Base-by-base conservation (phyloP, 64 coral and sea anemone species). In the Pachyseris speciosa region DNA sequence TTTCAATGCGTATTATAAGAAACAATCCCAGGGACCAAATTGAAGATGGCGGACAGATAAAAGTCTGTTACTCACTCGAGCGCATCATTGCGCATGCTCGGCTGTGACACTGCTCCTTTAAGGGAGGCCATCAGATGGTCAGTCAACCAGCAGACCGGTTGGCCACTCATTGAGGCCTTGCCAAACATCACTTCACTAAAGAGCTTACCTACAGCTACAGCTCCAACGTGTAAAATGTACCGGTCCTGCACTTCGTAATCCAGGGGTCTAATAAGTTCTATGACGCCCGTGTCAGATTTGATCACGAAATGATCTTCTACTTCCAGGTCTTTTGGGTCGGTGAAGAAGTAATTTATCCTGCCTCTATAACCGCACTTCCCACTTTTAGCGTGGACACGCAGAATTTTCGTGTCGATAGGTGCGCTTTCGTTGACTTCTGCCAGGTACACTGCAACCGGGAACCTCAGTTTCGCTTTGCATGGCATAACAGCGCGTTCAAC, bases 171-270 rank as follows among this genome's bases (percentile, higher is more conserved):
- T n/a, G n/a, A n/a, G n/a, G n/a, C n/a, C n/a, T n/a, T n/a, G n/a
- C n/a, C n/a, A n/a, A n/a, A n/a, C n/a, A n/a, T n/a, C n/a, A n/a
- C n/a, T 55, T 11, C 51, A 16, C 11, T 9, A 1, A 0, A 17
- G 16, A 10, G 59, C 94, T 88, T 76, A 96, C 94, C 94, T 72
- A 81, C 83, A 4, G 94, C 94, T 72, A 81, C 83, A 4, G 94
- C 94, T 41, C 52, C 94, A 13, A 96, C 90, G 22, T 64, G 64
- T 37, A 96, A 96, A 29, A 65, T 30, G 57, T 88, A 96, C 15
- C 66, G 31, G 2, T 59, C 13, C 72, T 25, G 51, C 1, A 37
- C 40, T 73, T 92, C 90, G 53, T 84, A 96, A 60, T 96, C 77
- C 42, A 96, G 58, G 7, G 64, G 72, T 42, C 45, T 77, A 24